phyloP scores from a whole-genome alignment of 2,797 vertebrate species.

The Eleutherodactylus coqui region DNA sequence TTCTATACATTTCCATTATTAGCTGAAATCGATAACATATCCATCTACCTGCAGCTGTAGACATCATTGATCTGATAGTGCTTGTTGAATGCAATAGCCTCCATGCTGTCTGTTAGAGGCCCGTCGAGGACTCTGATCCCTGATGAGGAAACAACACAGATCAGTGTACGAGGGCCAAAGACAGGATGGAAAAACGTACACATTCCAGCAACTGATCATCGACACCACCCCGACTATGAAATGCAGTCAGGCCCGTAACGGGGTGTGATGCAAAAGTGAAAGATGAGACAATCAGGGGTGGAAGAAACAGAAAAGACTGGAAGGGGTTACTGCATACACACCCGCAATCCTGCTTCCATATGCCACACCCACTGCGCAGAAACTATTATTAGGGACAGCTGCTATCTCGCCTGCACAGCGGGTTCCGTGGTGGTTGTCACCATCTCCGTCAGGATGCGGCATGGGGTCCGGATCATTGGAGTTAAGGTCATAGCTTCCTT shows the following conservation, averaged over 20 bases:
- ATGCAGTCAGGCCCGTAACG: not conserved
- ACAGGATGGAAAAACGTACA: not conserved
- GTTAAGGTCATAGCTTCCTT: conserved; percentile 97
- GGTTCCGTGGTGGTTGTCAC: conserved; percentile 94
- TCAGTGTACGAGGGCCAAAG: not conserved
- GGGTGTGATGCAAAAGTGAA: not conserved
- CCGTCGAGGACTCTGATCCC: conserved; percentile 96
- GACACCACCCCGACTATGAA: not conserved
- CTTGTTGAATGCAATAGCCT: conserved; percentile 97
- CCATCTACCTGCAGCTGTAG: conserved; percentile 96
- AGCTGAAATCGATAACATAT: too few species aligned
- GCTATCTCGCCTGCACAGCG: conserved; percentile 96
- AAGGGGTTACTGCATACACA: conserved; percentile 55
- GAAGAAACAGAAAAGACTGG: not conserved
- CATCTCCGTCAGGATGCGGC: conserved; percentile 88
- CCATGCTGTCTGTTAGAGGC: conserved; percentile 96
- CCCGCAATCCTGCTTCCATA: conserved; percentile 94
- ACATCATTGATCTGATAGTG: conserved; percentile 98
- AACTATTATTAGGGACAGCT: conserved; percentile 93
- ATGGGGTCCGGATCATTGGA: conserved; percentile 96
- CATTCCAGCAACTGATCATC: not conserved
- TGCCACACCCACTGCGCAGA: conserved; percentile 94
- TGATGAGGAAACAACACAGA: conserved; percentile 65
- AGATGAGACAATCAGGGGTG: not conserved
- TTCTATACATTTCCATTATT: too few species aligned